phyloP scores from a whole-genome alignment of 2,113 vertebrate genomes.

The Nicator chloris region DNA sequence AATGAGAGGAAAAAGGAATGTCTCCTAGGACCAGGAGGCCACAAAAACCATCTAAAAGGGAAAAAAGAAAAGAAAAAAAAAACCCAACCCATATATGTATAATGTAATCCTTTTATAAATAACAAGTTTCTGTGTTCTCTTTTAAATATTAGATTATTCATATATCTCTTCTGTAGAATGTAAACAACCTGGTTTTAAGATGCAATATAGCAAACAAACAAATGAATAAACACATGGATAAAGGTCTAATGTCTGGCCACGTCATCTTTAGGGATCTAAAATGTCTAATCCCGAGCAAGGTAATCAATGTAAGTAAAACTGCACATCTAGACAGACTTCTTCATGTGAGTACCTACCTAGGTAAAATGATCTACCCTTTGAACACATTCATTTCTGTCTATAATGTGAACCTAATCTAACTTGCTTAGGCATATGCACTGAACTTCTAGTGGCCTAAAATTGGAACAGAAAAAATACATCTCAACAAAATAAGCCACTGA shows the following conservation, averaged over 20 bases:
- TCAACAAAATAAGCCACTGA: not conserved
- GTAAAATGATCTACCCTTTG: not conserved
- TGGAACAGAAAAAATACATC: not conserved
- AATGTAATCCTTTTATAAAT: not conserved
- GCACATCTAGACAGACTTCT: not conserved
- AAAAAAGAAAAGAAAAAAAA: not conserved
- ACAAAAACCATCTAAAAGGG: slow-evolving; percentile 8
- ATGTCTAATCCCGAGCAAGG: not conserved
- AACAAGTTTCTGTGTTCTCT: not conserved
- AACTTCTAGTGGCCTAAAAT: not conserved
- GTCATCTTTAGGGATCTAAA: not conserved
- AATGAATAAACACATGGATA: not conserved
- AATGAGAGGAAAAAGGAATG: slow-evolving; percentile 28
- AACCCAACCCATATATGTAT: not conserved
- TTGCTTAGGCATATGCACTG: not conserved
- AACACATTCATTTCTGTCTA: not conserved
- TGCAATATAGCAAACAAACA: not conserved
- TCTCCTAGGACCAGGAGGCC: not conserved
- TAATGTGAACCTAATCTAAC: not conserved
- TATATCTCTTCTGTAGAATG: not conserved
- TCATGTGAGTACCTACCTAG: not conserved
- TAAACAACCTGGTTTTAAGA: not conserved
- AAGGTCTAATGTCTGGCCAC: not conserved
- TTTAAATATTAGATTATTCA: not conserved
- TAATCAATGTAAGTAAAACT: not conserved